Percentiles rank a stretch among this genome's conserved stretches.
Conservation (phyloP, 2,888 invertebrate species). For the Neoaliturus tenellus region DNA sequence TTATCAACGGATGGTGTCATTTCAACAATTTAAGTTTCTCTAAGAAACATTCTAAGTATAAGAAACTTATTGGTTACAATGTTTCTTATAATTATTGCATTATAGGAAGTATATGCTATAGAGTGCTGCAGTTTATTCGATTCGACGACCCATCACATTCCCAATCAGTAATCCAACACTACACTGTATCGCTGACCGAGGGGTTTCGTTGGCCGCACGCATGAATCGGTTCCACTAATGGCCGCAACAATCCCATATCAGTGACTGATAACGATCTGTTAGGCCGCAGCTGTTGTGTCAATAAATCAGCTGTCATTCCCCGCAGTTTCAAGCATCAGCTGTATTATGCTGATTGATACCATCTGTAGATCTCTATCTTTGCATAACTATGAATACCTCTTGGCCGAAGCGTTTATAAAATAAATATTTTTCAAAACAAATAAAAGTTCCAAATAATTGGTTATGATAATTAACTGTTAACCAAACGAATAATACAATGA, state of each 20-base stretch:
- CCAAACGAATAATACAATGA: no score
- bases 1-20: no score
- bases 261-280: conserved; percentile 30
- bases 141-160: background rate
- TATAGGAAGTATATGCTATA: no score
- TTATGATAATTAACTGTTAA: no score
- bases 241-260: conserved; percentile 28
- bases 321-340: conserved; percentile 22
- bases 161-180: background rate
- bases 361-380: background rate
- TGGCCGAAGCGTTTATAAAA: no score
- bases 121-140: no score
- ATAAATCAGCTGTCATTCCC: conserved; percentile 27
- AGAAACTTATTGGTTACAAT: no score
- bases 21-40: no score
- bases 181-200: background rate
- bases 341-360: conserved; percentile 17
- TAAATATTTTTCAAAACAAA: no score
- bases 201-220: background rate
- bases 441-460: no score
- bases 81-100: no score
- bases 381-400: background rate
- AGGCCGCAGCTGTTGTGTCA: conserved; percentile 33
- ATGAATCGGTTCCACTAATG: conserved; percentile 5
- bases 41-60: no score